These are phyloP conservation scores for Leucoptera coffeella DNA, from an alignment of 2,888 invertebrate species.

Conservation along the genomic window DNA sequence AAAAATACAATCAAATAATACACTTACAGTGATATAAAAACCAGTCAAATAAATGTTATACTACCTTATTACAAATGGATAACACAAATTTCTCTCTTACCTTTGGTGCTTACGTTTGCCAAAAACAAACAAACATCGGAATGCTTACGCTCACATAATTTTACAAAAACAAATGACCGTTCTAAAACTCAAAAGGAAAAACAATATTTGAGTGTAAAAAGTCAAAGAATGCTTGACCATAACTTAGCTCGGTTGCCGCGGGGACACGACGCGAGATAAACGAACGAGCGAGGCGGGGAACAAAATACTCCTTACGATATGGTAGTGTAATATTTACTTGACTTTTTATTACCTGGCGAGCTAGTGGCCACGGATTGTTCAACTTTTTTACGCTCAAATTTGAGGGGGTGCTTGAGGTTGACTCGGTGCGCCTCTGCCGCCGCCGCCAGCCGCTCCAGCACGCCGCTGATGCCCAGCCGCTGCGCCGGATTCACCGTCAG, in stretches of 20 bases:
- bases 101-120: constrained; percentile 34
- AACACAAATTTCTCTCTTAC: constrained; percentile 41
- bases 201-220: constrained; percentile 54
- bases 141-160: constrained; percentile 34
- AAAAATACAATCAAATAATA: too few species aligned
- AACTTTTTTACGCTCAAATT: constrained; percentile 60
- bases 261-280: constrained; percentile 28
- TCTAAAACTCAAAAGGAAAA: constrained; percentile 23
- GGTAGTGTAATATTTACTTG: constrained; percentile 58
- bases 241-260: constrained; percentile 42
- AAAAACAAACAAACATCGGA: constrained; percentile 34
- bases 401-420: constrained; percentile 73
- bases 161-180: constrained; percentile 16
- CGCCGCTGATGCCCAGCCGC: constrained; percentile 69
- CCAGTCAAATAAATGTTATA: constrained; percentile 57
- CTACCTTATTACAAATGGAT: constrained; percentile 41
- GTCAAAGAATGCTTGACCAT: constrained; percentile 55
- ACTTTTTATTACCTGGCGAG: constrained; percentile 57
- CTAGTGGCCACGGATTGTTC: constrained; percentile 57
- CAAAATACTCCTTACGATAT: constrained; percentile 26
- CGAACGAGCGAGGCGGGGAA: constrained; percentile 21
- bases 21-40: too few species aligned
- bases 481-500: constrained; percentile 76
- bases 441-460: constrained; percentile 82
- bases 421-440: constrained; percentile 82